Percentiles rank a stretch among this genome's conserved stretches.
Conservation (phyloP, 2,888 invertebrate genomes). For the Nipponacmea schrenckii region DNA sequence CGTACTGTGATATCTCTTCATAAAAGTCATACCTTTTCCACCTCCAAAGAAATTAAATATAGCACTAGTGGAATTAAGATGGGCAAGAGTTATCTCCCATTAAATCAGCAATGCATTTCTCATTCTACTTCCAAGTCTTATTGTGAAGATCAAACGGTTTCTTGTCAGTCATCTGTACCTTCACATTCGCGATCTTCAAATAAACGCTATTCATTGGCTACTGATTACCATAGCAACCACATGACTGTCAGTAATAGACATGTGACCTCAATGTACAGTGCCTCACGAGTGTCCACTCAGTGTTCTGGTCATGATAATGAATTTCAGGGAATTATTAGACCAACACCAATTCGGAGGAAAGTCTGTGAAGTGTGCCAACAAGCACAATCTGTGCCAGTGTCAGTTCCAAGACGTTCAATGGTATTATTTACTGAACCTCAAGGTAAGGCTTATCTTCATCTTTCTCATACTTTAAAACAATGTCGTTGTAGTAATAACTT, state of each 20-base stretch:
- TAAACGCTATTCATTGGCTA: constrained; percentile 14
- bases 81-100: constrained; percentile 8
- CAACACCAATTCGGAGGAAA: constrained; percentile 10
- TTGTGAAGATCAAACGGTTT: background rate
- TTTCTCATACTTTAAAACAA: too few species aligned
- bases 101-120: constrained; percentile 3
- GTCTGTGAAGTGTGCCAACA: constrained; percentile 25
- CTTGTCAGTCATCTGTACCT: background rate
- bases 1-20: constrained; percentile 20
- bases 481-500: too few species aligned
- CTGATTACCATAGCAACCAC: constrained; percentile 8
- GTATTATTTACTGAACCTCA: constrained; percentile 40
- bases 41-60: constrained; percentile 11
- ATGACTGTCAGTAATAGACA: constrained; percentile 10
- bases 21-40: constrained; percentile 21
- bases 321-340: constrained; percentile 5
- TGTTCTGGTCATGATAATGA: constrained; percentile 5
- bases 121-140: background rate
- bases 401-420: constrained; percentile 31
- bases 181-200: background rate
- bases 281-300: background rate
- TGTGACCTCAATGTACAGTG: background rate
- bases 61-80: constrained; percentile 3
- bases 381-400: background rate
- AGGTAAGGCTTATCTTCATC: constrained; percentile 29